These are phyloP conservation scores for Fragum whitleyi DNA, from an alignment of 2,888 invertebrate genomes.

Conservation along the genomic window DNA sequence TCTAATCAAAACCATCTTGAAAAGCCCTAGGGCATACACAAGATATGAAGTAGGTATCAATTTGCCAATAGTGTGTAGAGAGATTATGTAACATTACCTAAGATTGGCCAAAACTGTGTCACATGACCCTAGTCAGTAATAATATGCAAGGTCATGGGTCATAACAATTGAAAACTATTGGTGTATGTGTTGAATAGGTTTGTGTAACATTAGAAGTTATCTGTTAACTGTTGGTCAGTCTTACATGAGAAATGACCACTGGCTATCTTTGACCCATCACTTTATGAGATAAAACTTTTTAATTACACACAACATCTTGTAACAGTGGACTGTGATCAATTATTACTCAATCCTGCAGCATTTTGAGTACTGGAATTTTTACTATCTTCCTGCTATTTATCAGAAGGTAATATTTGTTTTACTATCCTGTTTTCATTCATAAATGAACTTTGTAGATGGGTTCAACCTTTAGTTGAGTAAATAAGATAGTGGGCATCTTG, in stretches of 20 bases:
- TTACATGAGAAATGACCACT: conserved; percentile 62
- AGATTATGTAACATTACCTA: conserved; percentile 65
- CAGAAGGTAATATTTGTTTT: conserved; percentile 26
- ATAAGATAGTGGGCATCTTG: conserved; percentile 31
- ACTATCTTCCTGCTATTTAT: not conserved
- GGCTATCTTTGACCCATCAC: conserved; percentile 55
- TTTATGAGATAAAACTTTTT: conserved; percentile 52
- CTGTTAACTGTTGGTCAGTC: conserved; percentile 70
- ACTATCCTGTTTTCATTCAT: conserved; percentile 27
- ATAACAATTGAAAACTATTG: conserved; percentile 64
- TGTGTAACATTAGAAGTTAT: conserved; percentile 73
- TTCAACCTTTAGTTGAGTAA: conserved; percentile 24
- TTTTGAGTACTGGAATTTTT: not conserved
- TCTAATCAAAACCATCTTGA: conserved; percentile 25
- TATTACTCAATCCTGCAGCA: not conserved
- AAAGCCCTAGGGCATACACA: no score
- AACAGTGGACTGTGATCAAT: conserved; percentile 18
- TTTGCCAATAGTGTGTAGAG: conserved; percentile 64
- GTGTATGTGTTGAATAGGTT: conserved; percentile 64
- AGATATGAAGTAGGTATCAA: conserved; percentile 33
- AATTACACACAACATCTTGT: conserved; percentile 25
- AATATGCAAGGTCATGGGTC: conserved; percentile 69
- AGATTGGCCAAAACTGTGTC: conserved; percentile 63
- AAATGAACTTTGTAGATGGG: conserved; percentile 13
- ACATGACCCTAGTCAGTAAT: conserved; percentile 65